Conservation (phyloP, 2,113 vertebrate genomes). For the Quiscalus mexicanus region DNA sequence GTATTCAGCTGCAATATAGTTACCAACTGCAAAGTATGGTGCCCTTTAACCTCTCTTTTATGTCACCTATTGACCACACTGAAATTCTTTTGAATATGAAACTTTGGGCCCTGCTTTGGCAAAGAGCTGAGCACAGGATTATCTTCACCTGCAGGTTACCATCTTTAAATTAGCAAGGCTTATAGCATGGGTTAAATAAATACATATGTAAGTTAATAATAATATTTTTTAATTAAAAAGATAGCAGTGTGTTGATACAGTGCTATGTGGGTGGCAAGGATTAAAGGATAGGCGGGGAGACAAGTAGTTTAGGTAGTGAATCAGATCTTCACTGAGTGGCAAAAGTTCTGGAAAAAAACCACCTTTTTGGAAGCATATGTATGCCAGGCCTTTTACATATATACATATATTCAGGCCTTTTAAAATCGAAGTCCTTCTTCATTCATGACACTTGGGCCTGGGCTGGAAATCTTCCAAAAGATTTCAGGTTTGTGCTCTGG, state of each 20-base stretch:
- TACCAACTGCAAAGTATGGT: background rate
- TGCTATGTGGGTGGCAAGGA: slow-evolving; percentile 9
- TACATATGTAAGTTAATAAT: background rate
- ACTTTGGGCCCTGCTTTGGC: background rate
- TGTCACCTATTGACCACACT: background rate
- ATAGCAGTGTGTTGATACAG: background rate
- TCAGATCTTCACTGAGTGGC: background rate
- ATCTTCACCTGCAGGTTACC: background rate
- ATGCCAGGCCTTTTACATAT: background rate
- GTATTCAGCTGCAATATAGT: background rate
- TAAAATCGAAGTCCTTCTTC: background rate
- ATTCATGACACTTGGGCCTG: background rate
- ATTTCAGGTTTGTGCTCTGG: background rate
- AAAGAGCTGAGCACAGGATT: background rate
- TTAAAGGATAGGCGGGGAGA: background rate
- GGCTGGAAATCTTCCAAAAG: background rate
- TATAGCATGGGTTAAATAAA: background rate
- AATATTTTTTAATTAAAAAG: slow-evolving; percentile 30
- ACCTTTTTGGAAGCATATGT: background rate
- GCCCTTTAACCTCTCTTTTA: background rate
- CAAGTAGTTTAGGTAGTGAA: background rate
- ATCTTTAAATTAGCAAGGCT: background rate
- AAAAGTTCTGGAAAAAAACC: background rate
- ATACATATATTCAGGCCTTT: background rate
- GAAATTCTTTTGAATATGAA: background rate